A percentile compares a stretch with the other conserved stretches of the same genome.
These are phyloP conservation scores for Matsumurasca onukii DNA, from an alignment of 1,140 invertebrate species.

Conservation along the genomic window DNA sequence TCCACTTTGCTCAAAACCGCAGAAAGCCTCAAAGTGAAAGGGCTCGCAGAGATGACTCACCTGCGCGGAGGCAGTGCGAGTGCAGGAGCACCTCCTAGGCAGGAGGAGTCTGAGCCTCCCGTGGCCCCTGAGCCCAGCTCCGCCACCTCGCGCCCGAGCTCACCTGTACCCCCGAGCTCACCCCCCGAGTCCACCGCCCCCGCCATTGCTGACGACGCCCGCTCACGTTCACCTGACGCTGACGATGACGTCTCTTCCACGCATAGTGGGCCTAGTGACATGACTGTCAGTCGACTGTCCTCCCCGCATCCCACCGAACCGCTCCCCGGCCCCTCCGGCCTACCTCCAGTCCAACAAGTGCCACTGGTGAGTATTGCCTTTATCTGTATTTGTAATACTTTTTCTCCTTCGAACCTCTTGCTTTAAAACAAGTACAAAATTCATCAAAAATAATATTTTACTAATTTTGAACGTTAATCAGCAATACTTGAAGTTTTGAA, in stretches of 20 bases:
- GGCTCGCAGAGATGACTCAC: conserved; percentile 88
- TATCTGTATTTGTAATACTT: too few species aligned
- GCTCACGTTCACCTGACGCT: conserved; percentile 47
- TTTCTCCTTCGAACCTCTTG: too few species aligned
- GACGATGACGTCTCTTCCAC: conserved; percentile 52
- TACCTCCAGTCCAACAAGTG: conserved; percentile 82
- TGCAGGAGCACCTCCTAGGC: conserved; percentile 39
- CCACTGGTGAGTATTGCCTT: conserved; percentile 66
- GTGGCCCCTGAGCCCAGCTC: conserved; percentile 28
- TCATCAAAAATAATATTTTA: too few species aligned
- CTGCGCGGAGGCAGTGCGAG: conserved; percentile 55
- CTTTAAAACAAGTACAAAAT: too few species aligned
- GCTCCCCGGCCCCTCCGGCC: conserved; percentile 70
- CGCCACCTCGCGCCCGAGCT: conserved; percentile 26
- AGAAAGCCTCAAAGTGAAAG: conserved; percentile 88
- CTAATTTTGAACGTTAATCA: too few species aligned
- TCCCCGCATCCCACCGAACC: conserved; percentile 67
- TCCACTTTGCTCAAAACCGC: conserved; percentile 89
- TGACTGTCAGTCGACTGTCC: conserved; percentile 55
- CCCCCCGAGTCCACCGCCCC: conserved; percentile 45
- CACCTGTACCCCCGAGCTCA: conserved; percentile 43
- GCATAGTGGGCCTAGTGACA: conserved; percentile 57
- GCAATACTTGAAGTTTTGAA: too few species aligned
- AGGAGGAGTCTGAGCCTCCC: conserved; percentile 43
- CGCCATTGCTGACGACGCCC: conserved; percentile 46